phyloP scores from a whole-genome alignment of 2,888 invertebrate genomes.

The Pammene fasciana region DNA sequence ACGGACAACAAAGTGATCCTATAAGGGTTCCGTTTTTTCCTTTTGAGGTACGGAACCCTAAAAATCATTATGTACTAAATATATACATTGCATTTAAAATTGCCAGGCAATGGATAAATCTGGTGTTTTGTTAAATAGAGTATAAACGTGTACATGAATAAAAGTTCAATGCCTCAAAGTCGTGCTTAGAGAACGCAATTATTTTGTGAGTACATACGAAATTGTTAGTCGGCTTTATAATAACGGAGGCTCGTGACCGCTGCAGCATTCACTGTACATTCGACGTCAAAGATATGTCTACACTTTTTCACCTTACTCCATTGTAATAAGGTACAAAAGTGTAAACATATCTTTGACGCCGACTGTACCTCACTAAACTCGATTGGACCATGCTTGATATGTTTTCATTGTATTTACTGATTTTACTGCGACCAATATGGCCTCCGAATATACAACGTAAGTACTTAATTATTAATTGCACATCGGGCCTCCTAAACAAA shows the following conservation, averaged over 20 bases:
- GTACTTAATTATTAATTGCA: not conserved
- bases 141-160: conserved; percentile 39
- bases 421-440: not conserved
- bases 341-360: no score
- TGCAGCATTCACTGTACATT: conserved; percentile 50
- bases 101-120: not conserved
- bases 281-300: no score
- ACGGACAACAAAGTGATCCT: no score
- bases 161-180: conserved; percentile 67
- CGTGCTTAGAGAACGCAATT: conserved; percentile 79
- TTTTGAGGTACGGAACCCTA: no score
- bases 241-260: conserved; percentile 71
- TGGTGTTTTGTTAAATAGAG: conserved; percentile 7
- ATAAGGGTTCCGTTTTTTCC: no score
- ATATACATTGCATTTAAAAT: no score
- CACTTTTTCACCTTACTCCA: no score
- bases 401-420: not conserved
- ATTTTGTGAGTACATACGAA: conserved; percentile 71
- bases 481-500: no score
- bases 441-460: not conserved
- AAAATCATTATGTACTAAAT: no score
- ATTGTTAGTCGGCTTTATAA: conserved; percentile 73
- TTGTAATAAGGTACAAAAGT: no score
- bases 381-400: not conserved
- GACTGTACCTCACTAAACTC: conserved; percentile 3